Evolutionary conservation across 2,113 vertebrate genomes (phyloP).

Genomic region (Nothoprocta perdicaria): DNA sequence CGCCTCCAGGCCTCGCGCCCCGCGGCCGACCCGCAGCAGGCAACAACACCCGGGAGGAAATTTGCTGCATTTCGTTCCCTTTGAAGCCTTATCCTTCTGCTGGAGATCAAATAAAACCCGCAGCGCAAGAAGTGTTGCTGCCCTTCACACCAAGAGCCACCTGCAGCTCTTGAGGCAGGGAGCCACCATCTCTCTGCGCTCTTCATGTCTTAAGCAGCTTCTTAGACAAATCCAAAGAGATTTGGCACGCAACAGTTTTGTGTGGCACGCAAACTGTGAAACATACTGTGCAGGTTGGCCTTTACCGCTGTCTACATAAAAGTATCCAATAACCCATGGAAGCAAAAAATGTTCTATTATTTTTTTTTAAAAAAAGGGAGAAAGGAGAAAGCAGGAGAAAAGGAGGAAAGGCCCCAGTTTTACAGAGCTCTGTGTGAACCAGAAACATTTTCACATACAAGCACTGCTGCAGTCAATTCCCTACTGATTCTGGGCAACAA

Average conservation of each 20-base stretch:
- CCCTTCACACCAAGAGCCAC: neutral
- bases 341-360: neutral
- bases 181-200: neutral
- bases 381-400: too few species aligned
- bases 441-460: accelerated
- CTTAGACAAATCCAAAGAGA: neutral
- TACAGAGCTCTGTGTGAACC: neutral
- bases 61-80: neutral
- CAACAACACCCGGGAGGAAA: neutral
- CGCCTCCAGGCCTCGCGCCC: neutral
- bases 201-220: neutral
- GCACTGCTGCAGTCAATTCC: neutral
- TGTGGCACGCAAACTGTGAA: neutral
- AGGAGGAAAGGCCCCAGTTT: neutral
- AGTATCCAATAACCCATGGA: neutral
- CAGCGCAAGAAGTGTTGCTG: neutral
- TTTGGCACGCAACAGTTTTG: neutral
- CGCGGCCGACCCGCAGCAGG: neutral
- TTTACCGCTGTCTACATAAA: neutral
- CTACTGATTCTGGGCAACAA: neutral
- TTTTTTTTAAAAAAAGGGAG: too few species aligned
- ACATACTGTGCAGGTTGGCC: neutral
- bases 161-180: neutral
- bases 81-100: neutral
- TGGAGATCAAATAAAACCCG: neutral